Evolutionary conservation across 1,140 invertebrate species (phyloP), one percentile per base, ranked within the genome.

Genomic region (Gyrodactylus salaris): DNA sequence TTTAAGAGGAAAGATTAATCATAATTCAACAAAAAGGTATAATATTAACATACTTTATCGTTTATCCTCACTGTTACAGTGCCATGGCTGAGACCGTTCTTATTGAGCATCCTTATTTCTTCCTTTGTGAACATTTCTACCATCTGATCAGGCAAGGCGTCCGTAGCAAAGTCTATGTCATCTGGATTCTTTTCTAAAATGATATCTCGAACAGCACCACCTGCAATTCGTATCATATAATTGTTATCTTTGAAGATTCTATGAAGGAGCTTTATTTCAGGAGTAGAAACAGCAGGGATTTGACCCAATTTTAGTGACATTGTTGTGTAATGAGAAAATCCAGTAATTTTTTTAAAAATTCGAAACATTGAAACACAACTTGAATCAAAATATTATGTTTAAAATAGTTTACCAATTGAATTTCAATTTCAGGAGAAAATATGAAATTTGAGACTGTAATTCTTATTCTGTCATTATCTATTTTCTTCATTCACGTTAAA

Each of bases 151-250:
- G 95, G 95, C 0, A 93, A 98, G 1, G 94, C 95, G 34, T 87
- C 88, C 7, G 93, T 95, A 0, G 95, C 95, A 83, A 99, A 96
- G 81, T 99, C 95, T 27, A 98, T 81, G 83, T 99, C 95, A 78
- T 87, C 86, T 0, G 94, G 93, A 68, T 81, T 79, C 72, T 85
- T 86, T 1, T 86, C 85, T 84, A 88, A 86, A n/a, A 99, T 78
- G n/a, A 99, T 82, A 83, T 99, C 95, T 74, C 94, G 76, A 25
- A 86, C 93, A 26, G 92, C 90, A 21, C 94, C 94, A 72, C 94
- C 94, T 69, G 91, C 92, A 74, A 98, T 87, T 75, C 92, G 82
- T 73, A 96, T 81, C 82, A 92, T 68, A 72, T 73, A 75, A 26
- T 69, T 54, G 21, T 69, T 75, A 26, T 71, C 1, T 68, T 20